Base-by-base conservation (phyloP, 2,113 vertebrate species). In the Gila orcuttii region DNA sequence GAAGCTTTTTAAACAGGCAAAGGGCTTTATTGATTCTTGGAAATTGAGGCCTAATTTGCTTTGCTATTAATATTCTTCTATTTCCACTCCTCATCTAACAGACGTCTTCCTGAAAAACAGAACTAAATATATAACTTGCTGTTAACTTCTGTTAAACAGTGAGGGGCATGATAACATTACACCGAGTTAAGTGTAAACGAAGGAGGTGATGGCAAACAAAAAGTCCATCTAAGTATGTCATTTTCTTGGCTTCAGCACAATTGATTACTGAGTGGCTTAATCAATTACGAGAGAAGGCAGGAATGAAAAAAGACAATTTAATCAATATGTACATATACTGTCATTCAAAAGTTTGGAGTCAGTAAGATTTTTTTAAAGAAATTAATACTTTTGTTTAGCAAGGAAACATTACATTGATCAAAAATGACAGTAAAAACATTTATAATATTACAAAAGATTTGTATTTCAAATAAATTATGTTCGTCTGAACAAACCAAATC, bases 41-140 rank as follows among this genome's bases (percentile, higher is more conserved):
- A 69, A 6, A 13, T 47, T 9, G 3, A 59, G 11, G 39, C 12
- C 19, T 45, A 62, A 79, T 88, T 79, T 88, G 28, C 57, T 59
- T 19, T 75, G 42, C 52, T 17, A 47, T 74, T 73, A 60, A 23
- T 13, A 23, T 25, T 74, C 52, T 31, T 47, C 28, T 47, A 55
- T 78, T 45, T n/a, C 28, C 45, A 8, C 59, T 19, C 25, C 12
- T 55, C 17, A 23, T 79, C 68, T 9, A 75, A 39, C 75, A 15
- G 73, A 42, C 85, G 82, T 85, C 50, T 83, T 83, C 84, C 74
- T 83, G 80, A 86, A 88, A 74, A 79, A 73, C 64, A 85, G 78
- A 77, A 81, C 81, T 74, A 74, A 60, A 59, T 13, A 7, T 80
- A 6, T 75, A 25, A 25, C 21, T 47, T 31, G 33, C 68, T 23